Evolutionary conservation across 2,888 invertebrate species (phyloP), one percentile per base, ranked within the genome.

Genomic region (Lasioglossum villosulum): DNA sequence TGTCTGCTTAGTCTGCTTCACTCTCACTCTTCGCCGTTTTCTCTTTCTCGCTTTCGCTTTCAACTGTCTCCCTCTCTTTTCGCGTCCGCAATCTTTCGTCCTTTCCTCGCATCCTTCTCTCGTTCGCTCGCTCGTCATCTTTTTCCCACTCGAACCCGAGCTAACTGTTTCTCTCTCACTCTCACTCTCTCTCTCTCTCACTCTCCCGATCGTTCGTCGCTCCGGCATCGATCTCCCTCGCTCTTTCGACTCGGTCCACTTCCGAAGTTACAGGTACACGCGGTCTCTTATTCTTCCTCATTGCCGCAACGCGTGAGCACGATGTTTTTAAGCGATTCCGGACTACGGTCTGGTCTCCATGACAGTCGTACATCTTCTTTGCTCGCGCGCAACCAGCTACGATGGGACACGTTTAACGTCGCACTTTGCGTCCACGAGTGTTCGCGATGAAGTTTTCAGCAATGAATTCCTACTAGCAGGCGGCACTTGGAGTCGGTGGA

Each of bases 1-100:
- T n/a, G n/a, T n/a, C n/a, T n/a, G n/a, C n/a, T n/a, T n/a, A n/a
- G n/a, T 75, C 56, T 42, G 63, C 45, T 71, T 84, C 79, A 76
- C 87, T 84, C 84, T 79, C 79, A n/a, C 86, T 77, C 85, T 88
- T 71, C 68, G 52, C 82, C 45, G 52, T 63, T 80, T 72, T 86
- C 73, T 86, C 77, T 84, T 84, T 85, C 88, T 88, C 84, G 80
- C 87, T 88, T 89, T 83, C 83, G 75, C 71, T 56, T 79, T 68
- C 83, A 71, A 81, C 77, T 74, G 68, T 78, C 76, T 87, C 74
- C 68, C 78, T 75, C 78, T 82, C 80, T 77, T 72, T 84, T 83
- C 70, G 48, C 63, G 84, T 75, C 71, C 83, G 63, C 56, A 37
- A 77, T 83, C 83, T 71, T 71, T 80, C 71, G 37, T 72, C 63